Evolutionary conservation across 2,888 invertebrate genomes (phyloP), one percentile per base, ranked within the genome.

Genomic region (Lasioglossum morio): DNA sequence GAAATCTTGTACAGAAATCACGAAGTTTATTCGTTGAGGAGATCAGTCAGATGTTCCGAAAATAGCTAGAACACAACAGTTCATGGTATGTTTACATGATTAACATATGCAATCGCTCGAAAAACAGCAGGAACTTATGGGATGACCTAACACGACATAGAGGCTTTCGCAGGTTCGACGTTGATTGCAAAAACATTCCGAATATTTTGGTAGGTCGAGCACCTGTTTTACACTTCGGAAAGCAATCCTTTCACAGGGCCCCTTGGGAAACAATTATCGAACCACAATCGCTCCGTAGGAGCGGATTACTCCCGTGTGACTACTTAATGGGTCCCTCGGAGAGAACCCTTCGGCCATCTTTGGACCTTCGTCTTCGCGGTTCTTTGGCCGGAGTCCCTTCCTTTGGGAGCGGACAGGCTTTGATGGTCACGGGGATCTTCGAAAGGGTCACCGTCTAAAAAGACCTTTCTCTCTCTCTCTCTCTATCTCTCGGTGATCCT

Each of bases 321-420:
- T 69, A 72, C 57, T 76, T 77, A 84, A 77, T 83, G 77, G 83
- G 77, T 83, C 83, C 82, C 77, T 84, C 79, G 75, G 34, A 66
- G 66, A 34, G 23, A 66, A 34, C 34, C 66, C 66, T 66, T 66
- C 34, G 66, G 19, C 66, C 66, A 66, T 66, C 66, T 66, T 66
- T 66, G 8, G 66, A 19, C 66, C 66, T 3, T 19, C 66, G 66
- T 66, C 66, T 34, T 30, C 66, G 19, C 8, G 66, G 66, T 66
- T 23, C 34, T 66, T 34, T 66, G 34, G 34, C 66, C 34, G 30
- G 8, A 66, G 34, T 34, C 30, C 66, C 66, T 66, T 34, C 66
- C 66, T 66, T 66, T 66, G 66, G 66, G 66, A 66, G 34, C 34
- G 34, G 34, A 66, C 66, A 19, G 66, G 34, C 66, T 66, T 66